Conservation (phyloP, 2,888 invertebrate genomes). For the Apamea anceps region DNA sequence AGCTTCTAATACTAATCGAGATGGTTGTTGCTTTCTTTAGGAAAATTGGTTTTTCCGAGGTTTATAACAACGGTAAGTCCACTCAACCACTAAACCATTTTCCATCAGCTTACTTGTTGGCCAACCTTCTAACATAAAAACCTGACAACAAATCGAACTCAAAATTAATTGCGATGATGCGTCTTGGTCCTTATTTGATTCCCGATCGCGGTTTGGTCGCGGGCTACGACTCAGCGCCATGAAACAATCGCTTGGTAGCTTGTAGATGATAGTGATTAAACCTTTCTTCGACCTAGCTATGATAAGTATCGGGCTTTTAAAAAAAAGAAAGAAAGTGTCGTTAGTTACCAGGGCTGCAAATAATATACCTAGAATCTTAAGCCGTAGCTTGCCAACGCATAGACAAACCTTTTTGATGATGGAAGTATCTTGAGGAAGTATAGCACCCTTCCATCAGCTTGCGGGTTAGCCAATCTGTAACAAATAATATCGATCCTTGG, state of each 20-base stretch:
- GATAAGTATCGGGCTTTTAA: no score
- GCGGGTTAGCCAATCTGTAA: not conserved
- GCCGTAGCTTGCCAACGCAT: not conserved
- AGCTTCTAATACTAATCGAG: not conserved
- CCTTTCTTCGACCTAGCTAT: not conserved
- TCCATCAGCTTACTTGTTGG: not conserved
- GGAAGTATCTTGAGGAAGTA: not conserved
- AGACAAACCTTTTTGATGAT: not conserved
- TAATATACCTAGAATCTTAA: not conserved
- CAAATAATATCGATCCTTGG: not conserved
- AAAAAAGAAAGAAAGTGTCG: no score
- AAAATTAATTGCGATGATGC: slow-evolving; percentile 41
- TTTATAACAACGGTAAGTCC: not conserved
- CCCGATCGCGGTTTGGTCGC: slow-evolving; percentile 82
- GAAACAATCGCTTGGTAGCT: slow-evolving; percentile 63
- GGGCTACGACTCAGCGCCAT: slow-evolving; percentile 71
- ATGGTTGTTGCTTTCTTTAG: not conserved
- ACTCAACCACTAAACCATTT: not conserved
- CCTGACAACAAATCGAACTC: slow-evolving; percentile 18
- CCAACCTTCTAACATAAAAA: not conserved
- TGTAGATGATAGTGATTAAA: not conserved
- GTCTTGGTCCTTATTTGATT: slow-evolving; percentile 57
- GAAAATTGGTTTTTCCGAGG: not conserved
- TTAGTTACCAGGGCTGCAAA: no score
- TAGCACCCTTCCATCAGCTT: not conserved